phyloP scores from a whole-genome alignment of 1,140 invertebrate species.

The Musca domestica region DNA sequence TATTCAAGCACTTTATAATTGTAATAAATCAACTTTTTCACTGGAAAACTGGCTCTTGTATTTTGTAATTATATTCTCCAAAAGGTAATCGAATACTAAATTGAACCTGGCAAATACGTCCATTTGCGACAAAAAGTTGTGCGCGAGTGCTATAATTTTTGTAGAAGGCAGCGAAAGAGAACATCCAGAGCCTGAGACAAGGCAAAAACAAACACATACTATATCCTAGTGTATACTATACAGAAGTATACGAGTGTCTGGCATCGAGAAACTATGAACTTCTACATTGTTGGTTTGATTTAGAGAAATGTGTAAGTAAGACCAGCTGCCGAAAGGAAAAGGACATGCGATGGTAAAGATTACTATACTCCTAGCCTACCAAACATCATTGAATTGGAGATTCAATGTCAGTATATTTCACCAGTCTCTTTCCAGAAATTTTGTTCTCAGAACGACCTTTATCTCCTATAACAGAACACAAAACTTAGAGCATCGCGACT shows the following conservation, averaged over 20 bases:
- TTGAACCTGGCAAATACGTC: slow-evolving; percentile 12
- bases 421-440: neutral
- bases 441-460: neutral
- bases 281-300: slow-evolving; percentile 6
- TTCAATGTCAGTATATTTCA: slow-evolving; percentile 19
- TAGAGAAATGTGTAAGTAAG: neutral
- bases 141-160: slow-evolving; percentile 21
- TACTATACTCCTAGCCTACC: slow-evolving; percentile 11
- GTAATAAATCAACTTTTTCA: no score
- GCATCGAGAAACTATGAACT: slow-evolving; percentile 7
- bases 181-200: neutral
- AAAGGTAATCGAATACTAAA: neutral
- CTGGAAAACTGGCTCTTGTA: no score
- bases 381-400: slow-evolving; percentile 19
- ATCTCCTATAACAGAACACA: no score
- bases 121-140: slow-evolving; percentile 13
- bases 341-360: no score
- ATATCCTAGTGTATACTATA: no score
- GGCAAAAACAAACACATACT: neutral
- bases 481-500: no score
- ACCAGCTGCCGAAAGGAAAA: no score
- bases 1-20: no score
- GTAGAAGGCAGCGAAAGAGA: neutral
- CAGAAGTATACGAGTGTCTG: no score
- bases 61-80: no score